These are phyloP conservation scores for Elgaria multicarinata DNA, from an alignment of 2,113 vertebrate genomes.

Conservation along the genomic window DNA sequence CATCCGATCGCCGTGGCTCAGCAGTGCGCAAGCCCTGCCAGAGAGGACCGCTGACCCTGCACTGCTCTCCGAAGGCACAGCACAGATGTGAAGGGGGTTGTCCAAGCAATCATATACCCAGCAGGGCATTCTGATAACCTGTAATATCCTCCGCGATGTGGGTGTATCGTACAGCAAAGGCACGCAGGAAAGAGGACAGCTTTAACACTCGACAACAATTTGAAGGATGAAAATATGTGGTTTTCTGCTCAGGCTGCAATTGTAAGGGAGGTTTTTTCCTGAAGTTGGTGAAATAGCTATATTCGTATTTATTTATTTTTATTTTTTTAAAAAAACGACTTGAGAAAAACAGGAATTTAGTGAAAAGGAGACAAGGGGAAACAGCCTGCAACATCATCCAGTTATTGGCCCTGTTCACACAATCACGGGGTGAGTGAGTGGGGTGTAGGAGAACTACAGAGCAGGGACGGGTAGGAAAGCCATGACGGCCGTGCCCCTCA, in stretches of 20 bases:
- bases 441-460: no score
- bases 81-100: constrained; percentile 4
- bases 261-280: not conserved
- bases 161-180: not conserved
- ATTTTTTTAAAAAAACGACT: no score
- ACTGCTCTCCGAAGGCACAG: constrained; percentile 28
- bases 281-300: not conserved
- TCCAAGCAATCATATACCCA: constrained; percentile 60
- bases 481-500: no score
- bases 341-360: not conserved
- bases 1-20: not conserved
- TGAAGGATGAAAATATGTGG: constrained; percentile 34
- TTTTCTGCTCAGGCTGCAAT: constrained; percentile 43
- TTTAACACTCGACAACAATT: constrained; percentile 29
- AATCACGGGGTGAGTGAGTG: no score
- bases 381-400: not conserved
- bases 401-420: no score
- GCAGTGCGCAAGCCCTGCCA: not conserved
- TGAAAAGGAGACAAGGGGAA: not conserved
- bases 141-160: constrained; percentile 17
- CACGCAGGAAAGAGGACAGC: not conserved
- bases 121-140: constrained; percentile 36
- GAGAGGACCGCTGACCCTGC: constrained; percentile 6
- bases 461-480: no score
- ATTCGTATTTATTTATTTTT: no score